Conservation (phyloP, 2,888 invertebrate species). For the Mesoligia furuncula region DNA sequence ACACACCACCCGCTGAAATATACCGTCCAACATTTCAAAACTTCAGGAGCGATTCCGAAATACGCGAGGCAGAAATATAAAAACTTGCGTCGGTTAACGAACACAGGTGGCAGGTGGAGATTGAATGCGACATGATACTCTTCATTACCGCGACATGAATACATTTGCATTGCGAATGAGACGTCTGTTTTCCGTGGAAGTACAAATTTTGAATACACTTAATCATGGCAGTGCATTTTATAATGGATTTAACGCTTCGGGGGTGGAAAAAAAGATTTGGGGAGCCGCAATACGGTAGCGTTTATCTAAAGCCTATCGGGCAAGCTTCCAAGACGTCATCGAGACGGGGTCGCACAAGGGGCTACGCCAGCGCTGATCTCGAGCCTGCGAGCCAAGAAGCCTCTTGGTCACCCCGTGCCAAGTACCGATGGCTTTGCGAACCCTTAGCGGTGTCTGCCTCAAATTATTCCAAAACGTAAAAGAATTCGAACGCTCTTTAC, state of each 20-base stretch:
- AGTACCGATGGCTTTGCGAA: slow-evolving; percentile 69
- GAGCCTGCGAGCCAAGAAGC: slow-evolving; percentile 75
- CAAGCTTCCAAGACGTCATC: slow-evolving; percentile 84
- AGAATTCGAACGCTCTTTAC: slow-evolving; percentile 38
- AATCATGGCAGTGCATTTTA: slow-evolving; percentile 45
- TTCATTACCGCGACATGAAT: slow-evolving; percentile 70
- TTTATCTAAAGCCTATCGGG: slow-evolving; percentile 84
- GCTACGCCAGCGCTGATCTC: slow-evolving; percentile 74
- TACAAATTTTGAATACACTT: slow-evolving; percentile 50
- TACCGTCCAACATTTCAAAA: slow-evolving; percentile 69
- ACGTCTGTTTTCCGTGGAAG: slow-evolving; percentile 55
- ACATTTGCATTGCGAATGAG: slow-evolving; percentile 69
- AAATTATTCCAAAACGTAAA: slow-evolving; percentile 50
- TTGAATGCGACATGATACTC: slow-evolving; percentile 70
- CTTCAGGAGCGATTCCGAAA: slow-evolving; percentile 63
- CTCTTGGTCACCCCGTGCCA: slow-evolving; percentile 77
- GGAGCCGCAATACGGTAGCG: slow-evolving; percentile 78
- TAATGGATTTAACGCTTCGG: slow-evolving; percentile 28
- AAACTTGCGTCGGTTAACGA: slow-evolving; percentile 64
- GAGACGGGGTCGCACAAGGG: slow-evolving; percentile 70
- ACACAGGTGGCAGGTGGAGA: slow-evolving; percentile 63
- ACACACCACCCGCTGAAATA: slow-evolving; percentile 63
- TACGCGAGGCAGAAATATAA: slow-evolving; percentile 58
- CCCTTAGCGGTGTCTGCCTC: slow-evolving; percentile 58
- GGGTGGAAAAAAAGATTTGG: slow-evolving; percentile 60